Evolutionary conservation across 2,797 vertebrate genomes (phyloP).

Genomic region (Pangasius macronema): DNA sequence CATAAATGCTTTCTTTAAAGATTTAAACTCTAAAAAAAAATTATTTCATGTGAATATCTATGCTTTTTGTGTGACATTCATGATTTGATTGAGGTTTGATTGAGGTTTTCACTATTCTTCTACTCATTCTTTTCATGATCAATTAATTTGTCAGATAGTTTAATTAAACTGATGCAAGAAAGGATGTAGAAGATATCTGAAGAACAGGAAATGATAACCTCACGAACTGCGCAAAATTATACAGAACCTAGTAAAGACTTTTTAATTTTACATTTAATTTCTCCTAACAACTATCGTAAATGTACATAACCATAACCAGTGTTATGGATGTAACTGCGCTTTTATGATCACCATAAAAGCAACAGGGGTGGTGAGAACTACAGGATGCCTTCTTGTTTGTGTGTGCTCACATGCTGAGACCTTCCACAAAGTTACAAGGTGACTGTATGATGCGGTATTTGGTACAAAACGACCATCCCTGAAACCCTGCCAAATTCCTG

Average conservation of each 20-base stretch:
- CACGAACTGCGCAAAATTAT: not conserved
- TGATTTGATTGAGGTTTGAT: not conserved
- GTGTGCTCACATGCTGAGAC: not conserved
- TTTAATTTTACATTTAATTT: not conserved
- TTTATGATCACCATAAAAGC: not conserved
- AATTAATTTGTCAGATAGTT: not conserved
- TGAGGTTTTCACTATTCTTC: not conserved
- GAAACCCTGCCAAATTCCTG: too few species aligned
- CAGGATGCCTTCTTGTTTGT: not conserved
- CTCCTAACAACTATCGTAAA: not conserved
- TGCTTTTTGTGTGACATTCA: not conserved
- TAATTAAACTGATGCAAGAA: not conserved
- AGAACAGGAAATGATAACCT: not conserved
- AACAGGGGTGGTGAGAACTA: not conserved
- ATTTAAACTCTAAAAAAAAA: not conserved
- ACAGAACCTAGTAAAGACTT: not conserved
- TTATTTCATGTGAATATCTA: not conserved
- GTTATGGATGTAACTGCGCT: not conserved
- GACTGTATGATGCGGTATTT: not conserved
- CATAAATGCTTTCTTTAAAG: not conserved
- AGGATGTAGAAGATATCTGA: not conserved
- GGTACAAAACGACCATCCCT: not conserved
- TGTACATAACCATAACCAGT: not conserved
- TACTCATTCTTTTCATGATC: too few species aligned
- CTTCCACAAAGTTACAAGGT: not conserved